Conservation (phyloP, 30 jellyfish, hydroid and myxozoan genomes). For the Pelagia noctiluca region DNA sequence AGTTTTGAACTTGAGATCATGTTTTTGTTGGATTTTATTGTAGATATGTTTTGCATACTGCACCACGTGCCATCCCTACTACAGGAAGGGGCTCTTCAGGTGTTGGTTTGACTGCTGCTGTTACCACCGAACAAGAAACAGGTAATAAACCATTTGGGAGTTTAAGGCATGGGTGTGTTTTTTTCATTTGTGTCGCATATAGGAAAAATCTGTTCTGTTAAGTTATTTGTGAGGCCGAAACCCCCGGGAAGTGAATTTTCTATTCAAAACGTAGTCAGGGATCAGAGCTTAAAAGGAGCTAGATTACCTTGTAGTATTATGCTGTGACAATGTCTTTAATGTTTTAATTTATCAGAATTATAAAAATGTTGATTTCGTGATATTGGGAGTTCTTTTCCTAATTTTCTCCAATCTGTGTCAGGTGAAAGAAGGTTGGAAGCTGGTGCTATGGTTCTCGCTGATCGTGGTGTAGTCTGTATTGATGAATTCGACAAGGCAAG, state of each 20-base stretch:
- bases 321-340: no score
- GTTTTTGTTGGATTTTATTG: not conserved
- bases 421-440: constrained; percentile 98
- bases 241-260: no score
- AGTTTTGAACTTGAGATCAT: not conserved
- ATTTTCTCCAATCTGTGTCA: constrained; percentile 5
- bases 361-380: no score
- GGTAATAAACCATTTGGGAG: constrained; percentile 55
- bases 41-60: constrained; percentile 98
- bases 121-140: constrained; percentile 99
- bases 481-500: constrained; percentile 98
- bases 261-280: no score
- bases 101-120: constrained; percentile 99
- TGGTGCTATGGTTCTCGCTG: constrained; percentile 99
- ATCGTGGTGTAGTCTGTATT: constrained; percentile 99
- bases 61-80: constrained; percentile 99
- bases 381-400: not conserved
- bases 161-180: not conserved
- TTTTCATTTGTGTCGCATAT: not conserved
- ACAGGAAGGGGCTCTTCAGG: constrained; percentile 99
- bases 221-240: no score
- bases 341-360: no score
- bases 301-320: no score
- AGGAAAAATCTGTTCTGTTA: no score
- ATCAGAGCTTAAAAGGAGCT: no score